Conservation (phyloP, 2,113 vertebrate genomes). For the Chaenogobius annularis region DNA sequence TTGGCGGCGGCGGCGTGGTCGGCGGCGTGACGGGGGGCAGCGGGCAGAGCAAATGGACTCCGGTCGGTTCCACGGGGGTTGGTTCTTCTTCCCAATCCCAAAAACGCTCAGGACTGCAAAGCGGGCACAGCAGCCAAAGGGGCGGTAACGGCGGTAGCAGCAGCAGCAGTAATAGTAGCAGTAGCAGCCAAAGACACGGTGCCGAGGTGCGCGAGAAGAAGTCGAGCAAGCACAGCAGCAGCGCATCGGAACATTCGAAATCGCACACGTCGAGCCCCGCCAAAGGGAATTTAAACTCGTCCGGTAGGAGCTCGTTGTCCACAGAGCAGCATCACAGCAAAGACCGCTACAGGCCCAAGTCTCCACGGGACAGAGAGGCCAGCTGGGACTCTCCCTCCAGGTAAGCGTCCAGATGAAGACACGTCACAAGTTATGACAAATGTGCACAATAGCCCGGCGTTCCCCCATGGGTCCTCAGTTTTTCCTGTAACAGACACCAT, state of each 20-base stretch:
- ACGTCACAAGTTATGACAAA: not conserved
- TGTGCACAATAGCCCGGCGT: too few species aligned
- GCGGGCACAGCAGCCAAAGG: constrained; percentile 78
- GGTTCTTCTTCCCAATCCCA: constrained; percentile 83
- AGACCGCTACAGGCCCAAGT: constrained; percentile 93
- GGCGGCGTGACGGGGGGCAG: constrained; percentile 66
- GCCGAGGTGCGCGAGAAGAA: constrained; percentile 86
- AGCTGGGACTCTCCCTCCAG: constrained; percentile 94
- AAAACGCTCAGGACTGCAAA: constrained; percentile 85
- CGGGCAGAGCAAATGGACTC: constrained; percentile 97
- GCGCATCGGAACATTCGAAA: constrained; percentile 88
- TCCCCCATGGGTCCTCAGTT: not conserved
- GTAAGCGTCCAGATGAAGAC: not conserved
- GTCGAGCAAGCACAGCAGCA: constrained; percentile 88
- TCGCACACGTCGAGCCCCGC: constrained; percentile 88
- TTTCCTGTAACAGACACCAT: not conserved
- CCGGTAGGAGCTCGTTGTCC: constrained; percentile 81
- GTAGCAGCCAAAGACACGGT: constrained; percentile 85
- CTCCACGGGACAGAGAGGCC: constrained; percentile 90
- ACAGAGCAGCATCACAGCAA: constrained; percentile 90
- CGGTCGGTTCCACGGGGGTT: constrained; percentile 87
- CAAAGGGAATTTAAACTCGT: constrained; percentile 85
- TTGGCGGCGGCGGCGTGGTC: too few species aligned
- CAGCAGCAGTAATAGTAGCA: constrained; percentile 65
- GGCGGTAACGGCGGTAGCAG: constrained; percentile 66